Evolutionary conservation across 2,888 invertebrate species (phyloP), one percentile per base, ranked within the genome.

Genomic region (Tortrix viridana): DNA sequence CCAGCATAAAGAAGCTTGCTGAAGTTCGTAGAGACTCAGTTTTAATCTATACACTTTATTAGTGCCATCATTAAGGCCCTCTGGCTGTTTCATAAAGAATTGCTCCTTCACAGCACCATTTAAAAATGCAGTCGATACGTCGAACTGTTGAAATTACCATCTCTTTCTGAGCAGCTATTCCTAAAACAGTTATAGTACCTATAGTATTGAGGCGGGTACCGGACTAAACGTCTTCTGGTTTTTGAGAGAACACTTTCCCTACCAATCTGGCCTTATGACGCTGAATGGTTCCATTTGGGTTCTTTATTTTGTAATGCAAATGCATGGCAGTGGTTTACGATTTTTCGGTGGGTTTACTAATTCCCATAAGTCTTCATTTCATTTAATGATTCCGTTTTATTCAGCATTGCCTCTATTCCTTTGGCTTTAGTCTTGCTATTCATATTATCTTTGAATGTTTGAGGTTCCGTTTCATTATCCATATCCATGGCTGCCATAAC

Each of bases 81-180:
- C 50, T 3, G 37, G 37, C 7, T 18, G 50, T 12, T 50, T 50
- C 37, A 50, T 50, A 5, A 19, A 50, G 6, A 50, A 37, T 16
- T 50, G 37, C 6, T 50, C 50, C 2, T 37, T 37, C 6, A 50
- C 18, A 6, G n/a, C 19, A 4, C 50, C 50, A 14, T 50, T 16
- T 18, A 50, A 37, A 37, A 50, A 50, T 2, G 50, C 37, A 37
- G 50, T 50, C 5, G 50, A 50, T 16, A 50, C 50, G 9, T 50
- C 50, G 14, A 50, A 50, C 32, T 50, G 50, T 37, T 18, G 16
- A 4, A 50, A 16, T n/a, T 12, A 2, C n/a, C 19, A 37, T 3
- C 2, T 50, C 19, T 20, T 50, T 19, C 19, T 19, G 16, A 18
- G 50, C 50, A n/a, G 37, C 37, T 19, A 50, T 19, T 19, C 50